Base-by-base conservation (phyloP, 1,140 invertebrate genomes). In the Latrodectus geometricus region DNA sequence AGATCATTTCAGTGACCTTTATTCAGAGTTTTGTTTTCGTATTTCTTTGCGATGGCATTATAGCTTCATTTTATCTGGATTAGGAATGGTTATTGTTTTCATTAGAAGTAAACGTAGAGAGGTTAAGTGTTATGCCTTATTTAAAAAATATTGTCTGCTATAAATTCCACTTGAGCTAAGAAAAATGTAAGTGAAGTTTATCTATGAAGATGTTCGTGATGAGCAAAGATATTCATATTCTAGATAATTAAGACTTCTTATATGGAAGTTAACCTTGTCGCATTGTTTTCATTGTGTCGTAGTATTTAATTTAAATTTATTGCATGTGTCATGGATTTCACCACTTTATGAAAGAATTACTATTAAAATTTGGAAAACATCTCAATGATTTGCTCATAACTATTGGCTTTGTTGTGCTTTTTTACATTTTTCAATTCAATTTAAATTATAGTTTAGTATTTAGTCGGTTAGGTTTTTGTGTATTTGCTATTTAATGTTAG, bases 71-170 rank as follows among this genome's bases (percentile, higher is more conserved):
- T 61, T 61, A 61, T 61, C 48, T 17, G 14, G 14, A 35, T 72
- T 15, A 50, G 48, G 80, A 50, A 74, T 74, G 80, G 70, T 74
- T 83, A 83, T 83, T 83, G 80, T 83, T 83, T 83, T 83, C 70
- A 74, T 81, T 81, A 15, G 8, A 56, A 61, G 54, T 61, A 61
- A 61, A 61, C 54, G 54, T 61, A 61, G 54, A 61, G 54, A 14
- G 11, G 11, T 61, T 61, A 61, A 61, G 54, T 61, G 54, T 11
- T 61, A 61, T 61, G 54, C 54, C 54, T 61, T 61, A 61, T 61
- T 61, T 61, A 61, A 8, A 61, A 61, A 61, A 17, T 61, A 35
- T 35, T 35, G 35, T 35, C 35, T 61, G 17, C 54, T 61, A 17
- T 61, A 17, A 14, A 14, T 61, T 61, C 54, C 54, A 61, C 17